Evolutionary conservation across 2,888 invertebrate genomes (phyloP).

Genomic region (Aporophyla nigra): DNA sequence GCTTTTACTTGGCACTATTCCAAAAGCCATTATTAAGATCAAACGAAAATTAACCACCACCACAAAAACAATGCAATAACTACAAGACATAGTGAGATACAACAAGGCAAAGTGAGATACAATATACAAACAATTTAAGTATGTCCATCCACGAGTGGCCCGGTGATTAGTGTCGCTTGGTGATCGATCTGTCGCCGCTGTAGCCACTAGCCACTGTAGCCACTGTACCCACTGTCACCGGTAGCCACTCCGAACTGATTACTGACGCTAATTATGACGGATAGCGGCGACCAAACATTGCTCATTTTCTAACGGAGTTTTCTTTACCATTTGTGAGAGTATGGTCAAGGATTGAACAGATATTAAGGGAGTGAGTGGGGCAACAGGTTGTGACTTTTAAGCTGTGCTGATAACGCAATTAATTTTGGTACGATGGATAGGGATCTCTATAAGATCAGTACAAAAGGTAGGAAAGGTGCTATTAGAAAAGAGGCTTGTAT

Average conservation of each 20-base stretch:
- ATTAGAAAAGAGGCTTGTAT: neutral
- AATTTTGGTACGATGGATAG: neutral
- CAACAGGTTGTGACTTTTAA: constrained; percentile 23
- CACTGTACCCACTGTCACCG: constrained; percentile 3
- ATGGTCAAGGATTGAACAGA: neutral
- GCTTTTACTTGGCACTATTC: constrained; percentile 7
- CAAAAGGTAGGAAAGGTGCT: neutral
- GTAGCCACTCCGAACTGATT: constrained; percentile 47
- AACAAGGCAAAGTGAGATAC: neutral
- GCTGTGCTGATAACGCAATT: constrained; percentile 3
- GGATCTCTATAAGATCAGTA: neutral
- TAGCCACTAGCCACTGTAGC: constrained; percentile 3
- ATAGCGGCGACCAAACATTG: constrained; percentile 41
- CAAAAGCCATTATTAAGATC: constrained; percentile 3
- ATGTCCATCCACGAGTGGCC: constrained; percentile 14
- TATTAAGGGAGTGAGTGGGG: neutral
- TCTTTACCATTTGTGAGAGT: constrained; percentile 16
- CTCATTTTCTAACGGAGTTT: constrained; percentile 44
- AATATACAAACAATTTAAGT: constrained; percentile 37
- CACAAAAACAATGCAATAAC: neutral
- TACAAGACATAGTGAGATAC: neutral
- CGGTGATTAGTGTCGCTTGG: constrained; percentile 44
- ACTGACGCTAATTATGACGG: constrained; percentile 61
- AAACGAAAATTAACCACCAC: constrained; percentile 1
- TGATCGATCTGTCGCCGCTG: constrained; percentile 48